Conservation (phyloP, 2,797 vertebrate genomes). For the Megalops cyprinoides region DNA sequence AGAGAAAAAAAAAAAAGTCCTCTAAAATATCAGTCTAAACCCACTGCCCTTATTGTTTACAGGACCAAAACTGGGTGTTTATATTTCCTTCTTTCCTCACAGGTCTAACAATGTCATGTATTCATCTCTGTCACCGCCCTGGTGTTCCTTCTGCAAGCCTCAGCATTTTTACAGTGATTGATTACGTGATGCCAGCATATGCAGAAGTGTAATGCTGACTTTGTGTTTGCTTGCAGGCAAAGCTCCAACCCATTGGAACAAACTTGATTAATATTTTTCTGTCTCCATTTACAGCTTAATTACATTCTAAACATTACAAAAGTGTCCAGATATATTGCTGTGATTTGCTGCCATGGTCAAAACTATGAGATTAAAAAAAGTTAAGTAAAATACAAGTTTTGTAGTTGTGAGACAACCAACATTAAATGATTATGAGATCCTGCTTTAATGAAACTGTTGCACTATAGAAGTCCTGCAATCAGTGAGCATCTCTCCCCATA, state of each 20-base stretch:
- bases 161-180: slow-evolving; percentile 56
- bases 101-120: slow-evolving; percentile 35
- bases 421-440: too few species aligned
- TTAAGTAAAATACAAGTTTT: too few species aligned
- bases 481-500: too few species aligned
- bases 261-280: slow-evolving; percentile 44
- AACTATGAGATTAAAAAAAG: too few species aligned
- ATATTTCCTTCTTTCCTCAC: slow-evolving; percentile 25
- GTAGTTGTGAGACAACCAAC: too few species aligned
- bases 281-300: slow-evolving; percentile 34
- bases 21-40: background rate
- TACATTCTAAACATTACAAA: background rate
- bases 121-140: slow-evolving; percentile 49
- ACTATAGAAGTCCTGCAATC: too few species aligned
- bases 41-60: background rate
- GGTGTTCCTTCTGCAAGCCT: slow-evolving; percentile 51
- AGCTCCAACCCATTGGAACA: slow-evolving; percentile 24
- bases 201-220: slow-evolving; percentile 56
- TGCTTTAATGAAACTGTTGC: too few species aligned
- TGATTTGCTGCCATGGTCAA: background rate
- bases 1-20: too few species aligned
- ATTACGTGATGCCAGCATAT: slow-evolving; percentile 55
- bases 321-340: too few species aligned
- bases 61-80: slow-evolving; percentile 6
- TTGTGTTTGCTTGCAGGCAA: slow-evolving; percentile 50